Evolutionary conservation across 1,140 invertebrate genomes (phyloP).

Genomic region (Scaptomyza graminum): DNA sequence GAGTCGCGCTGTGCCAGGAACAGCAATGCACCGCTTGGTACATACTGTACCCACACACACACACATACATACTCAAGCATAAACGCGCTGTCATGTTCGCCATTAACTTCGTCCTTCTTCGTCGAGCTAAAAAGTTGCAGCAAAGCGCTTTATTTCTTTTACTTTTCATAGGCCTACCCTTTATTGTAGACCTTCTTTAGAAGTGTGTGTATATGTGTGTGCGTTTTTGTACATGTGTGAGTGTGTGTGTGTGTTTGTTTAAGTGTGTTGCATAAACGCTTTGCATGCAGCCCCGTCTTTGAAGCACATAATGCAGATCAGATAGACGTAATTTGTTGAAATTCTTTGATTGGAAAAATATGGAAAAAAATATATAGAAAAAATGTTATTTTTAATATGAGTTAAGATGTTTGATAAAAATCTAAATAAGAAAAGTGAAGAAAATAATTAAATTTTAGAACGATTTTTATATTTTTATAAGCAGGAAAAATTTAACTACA

Average conservation of each 20-base stretch:
- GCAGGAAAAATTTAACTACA: too few relatives aligned
- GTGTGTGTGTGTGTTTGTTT: slow-evolving; percentile 22
- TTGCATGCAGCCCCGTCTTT: background rate
- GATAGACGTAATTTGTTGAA: background rate
- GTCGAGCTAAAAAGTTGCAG: slow-evolving; percentile 50
- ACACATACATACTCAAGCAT: slow-evolving; percentile 4
- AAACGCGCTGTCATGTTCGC: slow-evolving; percentile 60
- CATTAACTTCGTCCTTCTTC: slow-evolving; percentile 53
- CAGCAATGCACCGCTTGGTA: slow-evolving; percentile 78
- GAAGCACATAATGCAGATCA: slow-evolving; percentile 11
- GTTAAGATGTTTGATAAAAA: background rate
- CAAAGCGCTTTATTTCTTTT: slow-evolving; percentile 50
- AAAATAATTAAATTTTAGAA: too few relatives aligned
- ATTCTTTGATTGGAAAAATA: background rate
- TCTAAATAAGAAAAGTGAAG: too few relatives aligned
- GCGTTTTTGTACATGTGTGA: slow-evolving; percentile 24
- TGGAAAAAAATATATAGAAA: too few relatives aligned
- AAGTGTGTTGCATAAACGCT: slow-evolving; percentile 33
- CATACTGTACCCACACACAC: slow-evolving; percentile 72
- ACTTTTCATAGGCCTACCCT: slow-evolving; percentile 65
- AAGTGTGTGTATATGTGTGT: too few relatives aligned
- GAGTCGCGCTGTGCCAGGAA: slow-evolving; percentile 79
- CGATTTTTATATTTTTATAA: too few relatives aligned
- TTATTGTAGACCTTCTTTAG: slow-evolving; percentile 38
- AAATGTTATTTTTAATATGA: background rate